Evolutionary conservation across 2,113 vertebrate species (phyloP).

Genomic region (Hystrix cristata): DNA sequence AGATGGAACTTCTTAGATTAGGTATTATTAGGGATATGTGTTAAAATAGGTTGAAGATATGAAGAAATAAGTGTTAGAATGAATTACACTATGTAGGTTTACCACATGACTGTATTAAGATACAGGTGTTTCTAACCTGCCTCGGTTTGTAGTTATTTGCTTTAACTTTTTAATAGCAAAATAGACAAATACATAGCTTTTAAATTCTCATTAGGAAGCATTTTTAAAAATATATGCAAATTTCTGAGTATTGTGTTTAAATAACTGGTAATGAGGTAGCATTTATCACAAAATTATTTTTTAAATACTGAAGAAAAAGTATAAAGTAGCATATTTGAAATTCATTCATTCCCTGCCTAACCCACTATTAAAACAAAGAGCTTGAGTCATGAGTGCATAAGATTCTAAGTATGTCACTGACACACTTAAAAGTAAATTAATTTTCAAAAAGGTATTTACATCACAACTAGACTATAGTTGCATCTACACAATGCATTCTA

Average conservation of each 20-base stretch:
- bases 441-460: neutral
- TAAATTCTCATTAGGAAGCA: neutral
- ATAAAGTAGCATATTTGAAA: neutral
- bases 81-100: accelerated
- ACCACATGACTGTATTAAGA: accelerated
- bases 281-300: neutral
- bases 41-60: neutral
- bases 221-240: neutral
- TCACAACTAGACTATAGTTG: neutral
- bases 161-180: neutral
- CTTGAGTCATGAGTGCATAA: accelerated
- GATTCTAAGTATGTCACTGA: neutral
- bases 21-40: neutral
- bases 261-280: neutral
- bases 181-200: neutral
- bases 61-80: accelerated
- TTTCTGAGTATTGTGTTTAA: neutral
- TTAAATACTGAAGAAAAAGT: neutral
- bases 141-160: no score
- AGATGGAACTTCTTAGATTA: neutral
- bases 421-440: neutral
- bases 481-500: neutral
- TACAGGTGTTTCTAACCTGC: neutral
- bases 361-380: neutral
- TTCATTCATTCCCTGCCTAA: neutral